phyloP scores from a whole-genome alignment of 2,888 invertebrate species.

The Harpalus rufipes region DNA sequence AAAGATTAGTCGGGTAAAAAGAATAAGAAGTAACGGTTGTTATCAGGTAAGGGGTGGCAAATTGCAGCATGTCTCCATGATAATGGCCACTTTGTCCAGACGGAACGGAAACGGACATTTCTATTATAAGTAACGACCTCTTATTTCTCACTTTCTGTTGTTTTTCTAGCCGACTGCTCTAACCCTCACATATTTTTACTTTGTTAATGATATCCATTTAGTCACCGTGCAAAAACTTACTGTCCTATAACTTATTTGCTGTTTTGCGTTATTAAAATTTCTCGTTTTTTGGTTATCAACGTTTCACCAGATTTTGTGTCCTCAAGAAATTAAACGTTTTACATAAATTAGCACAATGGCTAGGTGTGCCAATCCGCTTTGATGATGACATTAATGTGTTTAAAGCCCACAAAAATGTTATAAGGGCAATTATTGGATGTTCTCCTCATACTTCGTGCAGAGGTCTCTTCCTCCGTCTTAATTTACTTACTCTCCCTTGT shows the following conservation, averaged over 20 bases:
- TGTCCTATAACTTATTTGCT: conserved; percentile 12
- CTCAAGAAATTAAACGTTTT: background rate
- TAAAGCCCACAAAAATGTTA: no score
- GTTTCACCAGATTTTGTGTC: background rate
- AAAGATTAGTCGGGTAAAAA: background rate
- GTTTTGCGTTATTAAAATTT: conserved; percentile 13
- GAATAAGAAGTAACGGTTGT: background rate
- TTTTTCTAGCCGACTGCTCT: conserved; percentile 14
- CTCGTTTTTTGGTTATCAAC: background rate
- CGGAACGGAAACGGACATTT: conserved; percentile 23
- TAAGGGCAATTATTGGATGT: no score
- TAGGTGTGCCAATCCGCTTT: no score
- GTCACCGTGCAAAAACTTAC: conserved; percentile 21
- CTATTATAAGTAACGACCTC: conserved; percentile 35
- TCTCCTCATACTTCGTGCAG: no score
- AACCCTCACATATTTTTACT: conserved; percentile 30
- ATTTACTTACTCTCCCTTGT: no score
- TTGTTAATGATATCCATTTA: conserved; percentile 25
- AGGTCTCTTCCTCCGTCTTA: no score
- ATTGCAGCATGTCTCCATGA: conserved; percentile 16
- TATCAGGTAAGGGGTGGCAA: conserved; percentile 21
- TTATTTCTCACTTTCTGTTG: conserved; percentile 24
- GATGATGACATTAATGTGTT: no score
- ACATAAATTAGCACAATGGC: background rate
- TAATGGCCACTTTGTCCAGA: conserved; percentile 28